Evolutionary conservation across 2,797 vertebrate species (phyloP).

Genomic region (Psittacula derbiana): DNA sequence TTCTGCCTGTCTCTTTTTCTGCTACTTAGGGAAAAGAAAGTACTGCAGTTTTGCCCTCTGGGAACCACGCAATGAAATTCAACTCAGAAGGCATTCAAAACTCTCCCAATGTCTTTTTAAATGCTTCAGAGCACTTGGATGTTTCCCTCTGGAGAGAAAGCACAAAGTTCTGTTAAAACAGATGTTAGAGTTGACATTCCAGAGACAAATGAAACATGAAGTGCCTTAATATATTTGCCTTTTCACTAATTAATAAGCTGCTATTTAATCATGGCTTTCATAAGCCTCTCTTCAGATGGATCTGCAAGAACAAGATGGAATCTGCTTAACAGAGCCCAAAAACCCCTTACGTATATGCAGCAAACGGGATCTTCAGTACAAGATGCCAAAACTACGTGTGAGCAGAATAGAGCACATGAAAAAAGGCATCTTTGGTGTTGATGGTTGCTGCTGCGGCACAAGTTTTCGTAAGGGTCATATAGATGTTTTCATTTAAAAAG

Average conservation of each 20-base stretch:
- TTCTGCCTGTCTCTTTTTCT: not conserved
- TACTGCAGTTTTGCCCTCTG: not conserved
- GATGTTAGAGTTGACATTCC: not conserved
- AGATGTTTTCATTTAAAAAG: not conserved
- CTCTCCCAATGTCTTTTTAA: not conserved
- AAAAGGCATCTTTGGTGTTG: not conserved
- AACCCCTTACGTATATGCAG: not conserved
- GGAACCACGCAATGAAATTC: not conserved
- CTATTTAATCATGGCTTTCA: not conserved
- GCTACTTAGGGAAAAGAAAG: not conserved
- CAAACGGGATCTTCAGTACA: not conserved
- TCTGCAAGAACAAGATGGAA: not conserved
- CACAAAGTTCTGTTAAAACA: not conserved
- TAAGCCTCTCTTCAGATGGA: not conserved
- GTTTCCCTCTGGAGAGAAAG: not conserved
- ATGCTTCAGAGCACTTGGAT: not conserved
- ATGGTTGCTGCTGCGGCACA: not conserved
- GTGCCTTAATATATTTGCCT: not conserved
- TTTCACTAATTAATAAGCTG: not conserved
- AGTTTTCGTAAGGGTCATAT: not conserved
- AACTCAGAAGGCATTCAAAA: not conserved
- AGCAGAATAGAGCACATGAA: not conserved
- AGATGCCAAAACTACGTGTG: not conserved
- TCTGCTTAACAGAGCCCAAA: not conserved
- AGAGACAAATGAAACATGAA: not conserved